Conservation (phyloP, 2,888 invertebrate species). For the Ochropacha duplaris region DNA sequence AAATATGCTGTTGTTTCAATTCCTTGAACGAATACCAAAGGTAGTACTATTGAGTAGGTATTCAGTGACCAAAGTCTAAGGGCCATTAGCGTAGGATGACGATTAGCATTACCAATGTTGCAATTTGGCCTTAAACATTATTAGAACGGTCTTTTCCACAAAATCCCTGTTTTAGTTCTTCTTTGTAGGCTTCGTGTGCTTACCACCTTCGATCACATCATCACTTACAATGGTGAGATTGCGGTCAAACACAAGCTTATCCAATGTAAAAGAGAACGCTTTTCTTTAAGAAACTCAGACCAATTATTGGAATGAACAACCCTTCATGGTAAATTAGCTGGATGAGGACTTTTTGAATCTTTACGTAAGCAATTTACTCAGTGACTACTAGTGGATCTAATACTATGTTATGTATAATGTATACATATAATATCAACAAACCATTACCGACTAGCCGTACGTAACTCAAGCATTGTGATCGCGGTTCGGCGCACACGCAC, state of each 20-base stretch:
- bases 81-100: not conserved
- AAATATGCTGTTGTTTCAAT: not conserved
- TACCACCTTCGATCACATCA: too few relatives aligned
- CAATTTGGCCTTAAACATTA: not conserved
- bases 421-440: conserved; percentile 42
- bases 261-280: too few relatives aligned
- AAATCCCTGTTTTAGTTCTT: too few relatives aligned
- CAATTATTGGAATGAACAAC: not conserved
- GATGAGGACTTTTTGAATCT: too few relatives aligned
- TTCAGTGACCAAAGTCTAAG: not conserved
- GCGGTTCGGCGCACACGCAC: conserved; percentile 60
- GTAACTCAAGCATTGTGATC: conserved; percentile 56
- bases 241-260: too few relatives aligned
- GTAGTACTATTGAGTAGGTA: not conserved
- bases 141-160: too few relatives aligned
- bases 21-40: not conserved
- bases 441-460: conserved; percentile 47
- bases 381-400: not conserved
- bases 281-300: too few relatives aligned
- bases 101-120: not conserved
- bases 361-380: not conserved
- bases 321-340: too few relatives aligned
- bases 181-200: too few relatives aligned
- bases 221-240: too few relatives aligned
- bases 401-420: not conserved